A percentile compares a stretch with the other conserved stretches of the same genome.
phyloP scores from a whole-genome alignment of 2,888 invertebrate species.

The Harpalus rufipes region DNA sequence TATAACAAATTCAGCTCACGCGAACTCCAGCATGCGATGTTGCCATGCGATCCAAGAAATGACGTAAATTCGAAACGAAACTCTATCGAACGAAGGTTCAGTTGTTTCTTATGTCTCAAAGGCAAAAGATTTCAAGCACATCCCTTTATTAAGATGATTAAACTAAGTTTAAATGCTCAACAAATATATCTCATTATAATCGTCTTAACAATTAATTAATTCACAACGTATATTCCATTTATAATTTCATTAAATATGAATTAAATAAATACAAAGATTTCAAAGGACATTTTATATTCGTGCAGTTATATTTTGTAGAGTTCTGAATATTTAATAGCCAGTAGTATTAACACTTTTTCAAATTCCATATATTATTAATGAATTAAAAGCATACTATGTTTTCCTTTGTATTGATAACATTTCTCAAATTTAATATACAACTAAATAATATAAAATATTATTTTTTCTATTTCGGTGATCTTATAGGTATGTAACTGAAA shows the following conservation, averaged over 20 bases:
- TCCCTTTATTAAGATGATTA: conserved; percentile 46
- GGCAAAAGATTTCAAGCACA: not conserved
- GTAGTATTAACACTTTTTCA: too few relatives aligned
- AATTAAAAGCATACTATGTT: too few relatives aligned
- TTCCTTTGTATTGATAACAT: too few relatives aligned
- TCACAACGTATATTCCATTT: conserved; percentile 18
- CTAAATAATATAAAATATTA: too few relatives aligned
- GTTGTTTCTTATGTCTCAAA: conserved; percentile 11
- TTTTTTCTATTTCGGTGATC: too few relatives aligned
- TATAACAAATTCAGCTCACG: conserved; percentile 25
- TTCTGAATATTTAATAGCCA: too few relatives aligned
- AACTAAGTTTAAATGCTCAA: conserved; percentile 12
- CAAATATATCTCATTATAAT: conserved; percentile 5
- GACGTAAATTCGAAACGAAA: conserved; percentile 9
- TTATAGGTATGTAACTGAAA: too few relatives aligned
- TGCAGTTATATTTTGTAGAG: too few relatives aligned
- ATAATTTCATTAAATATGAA: not conserved
- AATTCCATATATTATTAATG: too few relatives aligned
- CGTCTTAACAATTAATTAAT: conserved; percentile 40
- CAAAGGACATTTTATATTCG: too few relatives aligned
- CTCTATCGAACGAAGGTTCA: conserved; percentile 10
- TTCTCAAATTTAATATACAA: too few relatives aligned
- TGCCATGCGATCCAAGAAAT: not conserved
- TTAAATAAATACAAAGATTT: not conserved
- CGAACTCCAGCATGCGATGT: conserved; percentile 8